Percentiles rank a stretch among this genome's conserved stretches.
These are phyloP conservation scores for Crematogaster levior DNA, from an alignment of 2,888 invertebrate genomes.

Conservation along the genomic window DNA sequence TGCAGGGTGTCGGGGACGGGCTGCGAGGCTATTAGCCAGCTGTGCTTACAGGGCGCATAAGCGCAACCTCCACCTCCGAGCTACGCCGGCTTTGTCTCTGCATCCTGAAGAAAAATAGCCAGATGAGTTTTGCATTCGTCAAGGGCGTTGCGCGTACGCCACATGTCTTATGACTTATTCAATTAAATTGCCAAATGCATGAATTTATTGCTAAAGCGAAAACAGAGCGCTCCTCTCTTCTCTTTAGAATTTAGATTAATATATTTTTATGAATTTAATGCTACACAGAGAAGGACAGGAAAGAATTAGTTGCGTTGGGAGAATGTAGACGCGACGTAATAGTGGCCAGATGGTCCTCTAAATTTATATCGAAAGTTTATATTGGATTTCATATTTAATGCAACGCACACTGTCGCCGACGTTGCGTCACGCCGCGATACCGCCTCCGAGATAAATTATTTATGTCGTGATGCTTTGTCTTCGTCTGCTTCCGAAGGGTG, in stretches of 20 bases:
- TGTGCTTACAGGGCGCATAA: slow-evolving; percentile 83
- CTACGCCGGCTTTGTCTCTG: slow-evolving; percentile 81
- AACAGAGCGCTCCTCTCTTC: not conserved
- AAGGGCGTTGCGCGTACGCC: not conserved
- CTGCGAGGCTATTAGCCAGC: slow-evolving; percentile 83
- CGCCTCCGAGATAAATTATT: slow-evolving; percentile 78
- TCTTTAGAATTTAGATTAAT: not conserved
- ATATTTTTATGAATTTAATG: slow-evolving; percentile 42
- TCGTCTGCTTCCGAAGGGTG: slow-evolving; percentile 51
- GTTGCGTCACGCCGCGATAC: slow-evolving; percentile 48
- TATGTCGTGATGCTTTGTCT: slow-evolving; percentile 74
- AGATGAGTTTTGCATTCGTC: slow-evolving; percentile 61
- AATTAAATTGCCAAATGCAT: slow-evolving; percentile 8
- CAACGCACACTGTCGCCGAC: slow-evolving; percentile 73
- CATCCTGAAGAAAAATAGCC: slow-evolving; percentile 79
- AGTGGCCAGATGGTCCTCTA: slow-evolving; percentile 49
- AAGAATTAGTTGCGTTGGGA: slow-evolving; percentile 13
- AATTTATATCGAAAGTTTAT: slow-evolving; percentile 77
- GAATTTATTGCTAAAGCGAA: slow-evolving; percentile 4
- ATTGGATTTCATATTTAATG: slow-evolving; percentile 84
- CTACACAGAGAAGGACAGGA: slow-evolving; percentile 22
- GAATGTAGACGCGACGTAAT: not conserved
- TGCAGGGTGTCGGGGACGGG: slow-evolving; percentile 83
- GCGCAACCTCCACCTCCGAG: slow-evolving; percentile 84
- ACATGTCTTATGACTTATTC: not conserved